Base-by-base conservation (phyloP, 2,113 vertebrate genomes). In the Ranitomeya variabilis region DNA sequence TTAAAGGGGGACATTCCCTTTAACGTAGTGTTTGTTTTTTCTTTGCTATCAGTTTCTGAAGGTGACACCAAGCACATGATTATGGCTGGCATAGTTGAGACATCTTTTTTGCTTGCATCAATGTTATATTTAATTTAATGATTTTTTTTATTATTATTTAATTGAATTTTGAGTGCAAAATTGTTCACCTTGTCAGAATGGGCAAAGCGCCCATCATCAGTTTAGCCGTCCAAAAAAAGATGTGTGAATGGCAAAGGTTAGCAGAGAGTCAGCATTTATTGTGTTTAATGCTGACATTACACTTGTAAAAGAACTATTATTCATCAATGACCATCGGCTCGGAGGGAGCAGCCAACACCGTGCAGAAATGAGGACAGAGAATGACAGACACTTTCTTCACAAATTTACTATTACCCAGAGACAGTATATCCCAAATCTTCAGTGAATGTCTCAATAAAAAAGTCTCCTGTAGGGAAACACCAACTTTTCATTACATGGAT, bases 101-200 rank as follows among this genome's bases (percentile, higher is more conserved):
- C 18, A 31, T 83, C 21, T 37, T 51, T 83, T 64, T 83, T 83
- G 81, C 62, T 67, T 84, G 52, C 82, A 71, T 84, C 82, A 71
- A 84, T 84, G 67, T 84, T 54, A 71, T 64, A 83, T 69, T 71
- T 84, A 18, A 84, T 84, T 69, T 7, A 84, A 54, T 84, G 64
- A 37, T 62, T 81, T 81, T 82, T 66, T 84, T 26, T 78, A 45
- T 7, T 69, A 69, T 84, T 55, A 71, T 84, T 69, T 84, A 84
- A 84, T 84, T 52, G 51, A 84, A 71, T 84, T 84, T 52, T 84
- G 23, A 55, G 51, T 23, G 51, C 31, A 31, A 52, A 69, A 71
- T 55, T 69, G 66, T 67, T 84, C 82, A 84, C 82, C 66, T 84
- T 84, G 82, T 67, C 45, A 64, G 81, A 83, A n/a, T 67, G 45